Evolutionary conservation across 2,113 vertebrate genomes (phyloP), one percentile per base, ranked within the genome.

Genomic region (Carassius auratus): DNA sequence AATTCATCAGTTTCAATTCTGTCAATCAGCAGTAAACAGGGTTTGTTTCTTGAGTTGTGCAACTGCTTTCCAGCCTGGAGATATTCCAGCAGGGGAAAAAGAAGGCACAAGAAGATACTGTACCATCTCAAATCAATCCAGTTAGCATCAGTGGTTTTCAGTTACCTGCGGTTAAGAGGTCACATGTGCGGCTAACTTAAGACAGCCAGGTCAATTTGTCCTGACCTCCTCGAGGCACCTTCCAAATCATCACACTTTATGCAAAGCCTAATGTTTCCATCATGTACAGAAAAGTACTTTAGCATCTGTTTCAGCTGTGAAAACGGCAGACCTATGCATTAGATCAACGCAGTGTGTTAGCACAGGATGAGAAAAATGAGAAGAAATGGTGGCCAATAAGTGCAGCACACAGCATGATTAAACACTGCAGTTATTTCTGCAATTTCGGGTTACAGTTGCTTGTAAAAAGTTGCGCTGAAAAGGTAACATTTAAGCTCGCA

Each of bases 291-390:
- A 66, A 64, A 19, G 10, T 59, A 52, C 6, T 59, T 78, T 2
- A 26, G 62, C 45, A 69, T 68, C 23, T 10, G 61, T 48, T 81
- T 66, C n/a, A 48, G 33, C 33, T 42, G 57, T n/a, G 55, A 21
- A 76, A 19, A 8, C 66, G 14, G 8, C 69, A 45, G 77, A 17
- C 57, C 19, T 8, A 15, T 3, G 14, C 59, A 62, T 81, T 81
- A 64, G 59, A 19, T 81, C 5, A 26, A 64, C 14, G 8, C n/a
- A 30, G 55, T 2, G 21, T 33, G 76, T 79, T 79, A 61, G 21
- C 23, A 21, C 76, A 78, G 59, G 38, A 62, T 62, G 45, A 81
- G 79, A 68, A 81, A 81, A 81, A 81, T 52, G 42, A 48, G 59
- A 12, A 3, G 42, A 21, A 81, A n/a, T 9, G 8, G 0, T 81